Conservation (phyloP, 2,888 invertebrate genomes). For the Tachina fera region DNA sequence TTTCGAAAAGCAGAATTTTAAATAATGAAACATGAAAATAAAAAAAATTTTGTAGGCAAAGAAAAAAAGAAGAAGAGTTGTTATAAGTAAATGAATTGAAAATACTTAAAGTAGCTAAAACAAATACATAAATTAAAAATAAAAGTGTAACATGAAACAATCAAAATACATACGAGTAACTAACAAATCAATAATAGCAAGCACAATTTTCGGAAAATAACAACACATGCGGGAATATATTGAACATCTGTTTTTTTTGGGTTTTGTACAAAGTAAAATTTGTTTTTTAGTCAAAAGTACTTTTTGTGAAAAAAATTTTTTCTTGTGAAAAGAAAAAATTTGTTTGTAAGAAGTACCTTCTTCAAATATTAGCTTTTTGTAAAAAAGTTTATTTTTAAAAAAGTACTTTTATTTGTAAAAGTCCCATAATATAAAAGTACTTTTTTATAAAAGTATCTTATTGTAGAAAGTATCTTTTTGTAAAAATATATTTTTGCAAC, state of each 20-base stretch:
- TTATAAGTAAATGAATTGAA: constrained; percentile 26
- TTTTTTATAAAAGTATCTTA: not conserved
- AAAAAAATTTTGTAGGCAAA: constrained; percentile 42
- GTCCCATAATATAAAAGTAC: not conserved
- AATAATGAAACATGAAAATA: constrained; percentile 62
- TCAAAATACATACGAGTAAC: not conserved
- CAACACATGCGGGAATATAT: constrained; percentile 18
- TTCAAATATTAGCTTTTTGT: no score
- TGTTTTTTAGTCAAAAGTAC: no score
- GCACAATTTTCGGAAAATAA: not conserved
- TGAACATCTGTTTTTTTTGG: no score
- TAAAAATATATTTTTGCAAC: not conserved
- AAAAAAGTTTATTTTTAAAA: no score
- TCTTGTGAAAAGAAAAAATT: no score
- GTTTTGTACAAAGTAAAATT: no score
- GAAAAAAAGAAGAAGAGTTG: constrained; percentile 49
- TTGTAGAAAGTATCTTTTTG: not conserved
- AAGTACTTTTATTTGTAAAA: no score
- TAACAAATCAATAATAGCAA: not conserved
- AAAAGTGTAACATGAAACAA: constrained; percentile 11
- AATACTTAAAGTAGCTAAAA: constrained; percentile 1
- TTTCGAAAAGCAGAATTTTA: constrained; percentile 49
- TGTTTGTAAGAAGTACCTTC: no score
- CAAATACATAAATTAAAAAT: not conserved
- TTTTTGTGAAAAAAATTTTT: no score